phyloP scores from a whole-genome alignment of 2,113 vertebrate genomes.

The rabbit (Oryctolagus cuniculus) region mOryCun1.1 NC_091437.1:28205501-28206000 shows the following conservation, averaged over 20 bases:
- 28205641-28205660: conserved; percentile 53
- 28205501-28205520: conserved; percentile 46
- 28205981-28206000: conserved; percentile 83
- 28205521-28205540: conserved; percentile 56
- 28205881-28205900: conserved; percentile 70
- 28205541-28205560: conserved; percentile 65
- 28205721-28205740: conserved; percentile 44
- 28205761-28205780: conserved; percentile 38
- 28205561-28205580: conserved; percentile 41
- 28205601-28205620: conserved; percentile 50
- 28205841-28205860: conserved; percentile 60
- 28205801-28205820: conserved; percentile 51
- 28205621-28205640: conserved; percentile 49
- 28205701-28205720: conserved; percentile 29
- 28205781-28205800: conserved; percentile 7
- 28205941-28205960: conserved; percentile 82
- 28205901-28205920: conserved; percentile 74
- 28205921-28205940: conserved; percentile 81
- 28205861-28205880: conserved; percentile 71
- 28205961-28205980: conserved; percentile 80
- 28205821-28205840: conserved; percentile 40
- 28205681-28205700: conserved; percentile 49
- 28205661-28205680: conserved; percentile 33
- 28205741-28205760: conserved; percentile 9
- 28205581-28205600: conserved; percentile 68